These are phyloP conservation scores for Molossus molossus DNA, from an alignment of 2,797 vertebrate genomes.

Conservation along the genomic window DNA sequence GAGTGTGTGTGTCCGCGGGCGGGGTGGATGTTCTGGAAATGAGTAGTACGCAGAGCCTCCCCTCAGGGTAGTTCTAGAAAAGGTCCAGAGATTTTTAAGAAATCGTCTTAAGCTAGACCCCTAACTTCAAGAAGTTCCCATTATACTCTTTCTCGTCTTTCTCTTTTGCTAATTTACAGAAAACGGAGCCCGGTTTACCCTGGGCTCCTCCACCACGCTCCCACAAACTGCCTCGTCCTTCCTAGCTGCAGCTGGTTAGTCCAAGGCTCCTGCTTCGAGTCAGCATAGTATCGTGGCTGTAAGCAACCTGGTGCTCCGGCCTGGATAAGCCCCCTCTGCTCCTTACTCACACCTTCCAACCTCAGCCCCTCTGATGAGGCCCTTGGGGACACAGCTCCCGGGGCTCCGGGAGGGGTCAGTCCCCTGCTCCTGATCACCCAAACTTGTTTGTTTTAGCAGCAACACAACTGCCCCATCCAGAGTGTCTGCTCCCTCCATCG, in stretches of 20 bases:
- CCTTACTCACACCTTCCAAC: not conserved
- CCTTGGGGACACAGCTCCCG: not conserved
- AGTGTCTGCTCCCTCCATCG: not conserved
- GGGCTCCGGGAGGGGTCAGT: not conserved
- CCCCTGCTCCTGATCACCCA: not conserved
- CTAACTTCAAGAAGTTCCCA: conserved; percentile 6
- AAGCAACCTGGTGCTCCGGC: conserved; percentile 72
- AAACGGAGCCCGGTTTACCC: not conserved
- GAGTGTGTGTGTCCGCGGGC: not conserved
- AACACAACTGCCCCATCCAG: not conserved
- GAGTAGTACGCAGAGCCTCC: not conserved
- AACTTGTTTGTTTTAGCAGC: not conserved
- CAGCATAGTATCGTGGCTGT: not conserved
- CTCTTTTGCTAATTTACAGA: conserved; percentile 6
- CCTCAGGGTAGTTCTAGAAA: not conserved
- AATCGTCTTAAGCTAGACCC: conserved; percentile 39
- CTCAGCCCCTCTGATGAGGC: conserved; percentile 10
- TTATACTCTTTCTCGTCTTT: not conserved
- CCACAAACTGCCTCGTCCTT: not conserved
- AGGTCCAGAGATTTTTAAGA: conserved; percentile 43
- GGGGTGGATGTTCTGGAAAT: not conserved
- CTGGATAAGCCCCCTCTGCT: conserved; percentile 59
- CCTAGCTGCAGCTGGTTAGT: conserved; percentile 47
- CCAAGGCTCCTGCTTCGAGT: conserved; percentile 74
- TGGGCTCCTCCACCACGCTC: not conserved